Base-by-base conservation (phyloP, 2,888 invertebrate genomes). In the Hemistola chrysoprasaria region DNA sequence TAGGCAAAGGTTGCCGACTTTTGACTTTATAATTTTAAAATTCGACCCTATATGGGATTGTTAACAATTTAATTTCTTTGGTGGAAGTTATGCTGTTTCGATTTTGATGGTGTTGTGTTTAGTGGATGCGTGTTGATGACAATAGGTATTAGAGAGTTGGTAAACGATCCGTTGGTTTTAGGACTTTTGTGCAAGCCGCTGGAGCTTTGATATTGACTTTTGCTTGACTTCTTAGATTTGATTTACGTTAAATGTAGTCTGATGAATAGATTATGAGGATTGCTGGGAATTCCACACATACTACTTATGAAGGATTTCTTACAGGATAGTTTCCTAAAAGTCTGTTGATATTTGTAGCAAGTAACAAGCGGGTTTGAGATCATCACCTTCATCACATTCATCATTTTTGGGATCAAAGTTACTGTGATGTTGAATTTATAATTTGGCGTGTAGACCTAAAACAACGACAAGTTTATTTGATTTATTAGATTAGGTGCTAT, bases 121-220 rank as follows among this genome's bases (percentile, higher is more conserved):
- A 63, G 71, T 72, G 62, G 75, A 76, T 78, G 71, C 76, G 80
- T 84, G 84, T 82, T 82, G 78, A 77, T 63, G 78, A 85, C 85
- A 84, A 85, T 78, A 61, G 82, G 82, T 72, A 83, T 84, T 81
- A 84, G 77, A 80, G 80, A 73, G 78, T 75, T 66, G 72, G 79
- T 78, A 75, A 83, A 76, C 73, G 79, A 79, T 73, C 74, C 64
- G 70, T 58, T 34, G 22, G 43, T 30, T 33, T 25, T 37, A 30
- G 31, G 26, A 24, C 23, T 23, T 22, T 81, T 82, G 79, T 79
- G 82, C 84, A 83, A 84, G 73, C 67, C 74, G 75, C 63, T 46
- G 53, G 29, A 44, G 40, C 53, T 53, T 56, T 53, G 43, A 56
- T 69, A 65, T 75, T 76, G 76, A 75, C 77, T 74, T 50, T 22